Percentiles rank a stretch among this genome's conserved stretches.
These are phyloP conservation scores for Uria aalge DNA, from an alignment of 2,113 vertebrate species.

Conservation along the genomic window DNA sequence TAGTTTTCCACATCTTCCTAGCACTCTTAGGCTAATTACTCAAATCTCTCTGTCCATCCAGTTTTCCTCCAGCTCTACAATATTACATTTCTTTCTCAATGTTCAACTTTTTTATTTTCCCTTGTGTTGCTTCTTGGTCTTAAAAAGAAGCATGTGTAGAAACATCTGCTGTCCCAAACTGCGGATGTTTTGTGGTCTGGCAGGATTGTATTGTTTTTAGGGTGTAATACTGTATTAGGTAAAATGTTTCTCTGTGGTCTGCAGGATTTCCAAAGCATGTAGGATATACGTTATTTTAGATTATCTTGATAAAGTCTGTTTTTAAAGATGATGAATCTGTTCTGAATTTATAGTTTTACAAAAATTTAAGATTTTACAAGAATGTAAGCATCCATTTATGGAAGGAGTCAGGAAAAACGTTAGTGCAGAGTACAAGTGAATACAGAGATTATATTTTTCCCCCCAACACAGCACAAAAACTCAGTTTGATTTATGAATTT, in stretches of 20 bases:
- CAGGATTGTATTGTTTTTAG: conserved; percentile 62
- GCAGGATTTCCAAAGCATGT: conserved; percentile 71
- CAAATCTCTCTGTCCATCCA: conserved; percentile 18
- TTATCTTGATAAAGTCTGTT: conserved; percentile 60
- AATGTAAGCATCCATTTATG: conserved; percentile 22
- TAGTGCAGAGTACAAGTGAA: neutral
- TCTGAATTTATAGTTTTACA: conserved; percentile 13
- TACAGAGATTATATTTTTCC: neutral
- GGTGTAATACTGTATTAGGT: conserved; percentile 61
- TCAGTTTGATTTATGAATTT: neutral
- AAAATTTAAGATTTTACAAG: conserved; percentile 15
- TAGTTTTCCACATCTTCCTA: neutral
- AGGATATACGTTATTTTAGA: conserved; percentile 62
- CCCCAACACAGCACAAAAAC: neutral
- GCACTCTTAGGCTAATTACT: conserved; percentile 2
- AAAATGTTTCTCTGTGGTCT: conserved; percentile 64
- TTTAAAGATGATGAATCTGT: conserved; percentile 45
- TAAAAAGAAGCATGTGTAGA: conserved; percentile 78
- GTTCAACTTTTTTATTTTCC: conserved; percentile 60
- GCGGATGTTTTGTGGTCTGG: conserved; percentile 71
- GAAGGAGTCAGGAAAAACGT: neutral
- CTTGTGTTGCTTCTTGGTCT: conserved; percentile 57
- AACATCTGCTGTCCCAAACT: conserved; percentile 72
- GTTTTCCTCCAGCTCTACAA: neutral
- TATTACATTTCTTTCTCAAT: conserved; percentile 39